Evolutionary conservation across 2,888 invertebrate genomes (phyloP), one percentile per base, ranked within the genome.

Genomic region (Eurytoma californica): DNA sequence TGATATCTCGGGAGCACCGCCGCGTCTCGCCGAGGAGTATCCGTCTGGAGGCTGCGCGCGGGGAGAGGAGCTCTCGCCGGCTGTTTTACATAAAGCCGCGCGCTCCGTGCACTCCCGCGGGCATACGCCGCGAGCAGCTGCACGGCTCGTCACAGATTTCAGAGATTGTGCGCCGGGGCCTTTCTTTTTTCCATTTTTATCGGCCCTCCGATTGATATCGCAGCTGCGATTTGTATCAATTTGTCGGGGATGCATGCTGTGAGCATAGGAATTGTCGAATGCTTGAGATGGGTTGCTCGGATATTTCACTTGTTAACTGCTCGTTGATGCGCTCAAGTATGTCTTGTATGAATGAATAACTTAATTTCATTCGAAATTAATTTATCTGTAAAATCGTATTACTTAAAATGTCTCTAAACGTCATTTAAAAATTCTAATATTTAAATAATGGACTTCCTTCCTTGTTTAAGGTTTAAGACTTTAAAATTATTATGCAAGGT

Each of bases 1-100:
- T 49, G 51, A 66, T 66, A 66, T 73, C 39, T 39, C 61, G 53
- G 9, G 28, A 53, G 65, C 65, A 69, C 67, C 49, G 77, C 73
- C 18, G 39, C 39, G 3, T 28, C 63, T 63, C 74, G 47, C 69
- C 55, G 30, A 24, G 76, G 67, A 80, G 83, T 84, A 85, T 85
- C 86, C 82, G 84, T 86, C 84, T 86, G 63, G 83, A 82, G 84
- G 82, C 83, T 47, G 55, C 55, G 73, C 65, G 63, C 30, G n/a
- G 13, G 47, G 9, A 3, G 61, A 30, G 24, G 9, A 55, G 5
- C 61, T 30, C 4, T 9, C 49, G 16, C 47, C 51, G 28, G 61
- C 24, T 72, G 61, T 69, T 60, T 72, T 51, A 72, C 24, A 24
- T 24, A 24, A 24, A 24, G 24, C 24, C 24, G 24, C 24, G 24